Percentiles rank a stretch among this genome's conserved stretches.
These are phyloP conservation scores for Apis dorsata DNA, from an alignment of 1,140 invertebrate species.

Conservation along the genomic window DNA sequence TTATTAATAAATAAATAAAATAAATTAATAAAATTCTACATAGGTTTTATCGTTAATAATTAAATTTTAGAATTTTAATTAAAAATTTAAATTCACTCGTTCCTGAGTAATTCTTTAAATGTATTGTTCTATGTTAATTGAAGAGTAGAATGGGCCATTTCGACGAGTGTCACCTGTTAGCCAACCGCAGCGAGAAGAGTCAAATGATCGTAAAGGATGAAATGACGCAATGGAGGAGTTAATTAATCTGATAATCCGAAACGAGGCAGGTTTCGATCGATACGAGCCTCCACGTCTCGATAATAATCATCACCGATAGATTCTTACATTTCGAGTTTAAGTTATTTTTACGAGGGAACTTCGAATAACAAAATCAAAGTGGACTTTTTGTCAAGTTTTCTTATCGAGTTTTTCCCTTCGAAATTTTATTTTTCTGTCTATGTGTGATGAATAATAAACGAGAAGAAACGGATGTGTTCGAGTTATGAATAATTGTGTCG, in stretches of 20 bases:
- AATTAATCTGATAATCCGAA: not conserved
- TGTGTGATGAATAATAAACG: too few relatives aligned
- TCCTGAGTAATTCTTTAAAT: too few relatives aligned
- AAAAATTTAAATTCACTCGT: too few relatives aligned
- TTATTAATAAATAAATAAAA: too few relatives aligned
- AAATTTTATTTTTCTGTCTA: too few relatives aligned
- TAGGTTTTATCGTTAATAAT: too few relatives aligned
- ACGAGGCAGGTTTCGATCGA: slow-evolving; percentile 36
- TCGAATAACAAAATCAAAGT: not conserved
- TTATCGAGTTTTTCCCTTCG: not conserved
- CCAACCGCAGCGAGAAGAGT: not conserved
- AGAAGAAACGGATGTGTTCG: too few relatives aligned
- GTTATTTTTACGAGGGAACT: not conserved
- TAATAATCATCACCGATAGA: slow-evolving; percentile 49
- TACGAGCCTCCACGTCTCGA: slow-evolving; percentile 6
- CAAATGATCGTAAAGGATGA: not conserved
- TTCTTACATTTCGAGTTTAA: slow-evolving; percentile 4
- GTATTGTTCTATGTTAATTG: not conserved
- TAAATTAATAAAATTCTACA: too few relatives aligned
- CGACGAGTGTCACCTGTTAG: slow-evolving; percentile 10
- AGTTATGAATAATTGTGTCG: too few relatives aligned
- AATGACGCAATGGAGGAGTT: slow-evolving; percentile 9
- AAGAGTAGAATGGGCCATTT: not conserved
- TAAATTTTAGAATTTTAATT: too few relatives aligned
- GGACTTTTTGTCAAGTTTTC: too few relatives aligned